Evolutionary conservation across 2,797 vertebrate genomes (phyloP).

Genomic region (Tenualosa ilisha): DNA sequence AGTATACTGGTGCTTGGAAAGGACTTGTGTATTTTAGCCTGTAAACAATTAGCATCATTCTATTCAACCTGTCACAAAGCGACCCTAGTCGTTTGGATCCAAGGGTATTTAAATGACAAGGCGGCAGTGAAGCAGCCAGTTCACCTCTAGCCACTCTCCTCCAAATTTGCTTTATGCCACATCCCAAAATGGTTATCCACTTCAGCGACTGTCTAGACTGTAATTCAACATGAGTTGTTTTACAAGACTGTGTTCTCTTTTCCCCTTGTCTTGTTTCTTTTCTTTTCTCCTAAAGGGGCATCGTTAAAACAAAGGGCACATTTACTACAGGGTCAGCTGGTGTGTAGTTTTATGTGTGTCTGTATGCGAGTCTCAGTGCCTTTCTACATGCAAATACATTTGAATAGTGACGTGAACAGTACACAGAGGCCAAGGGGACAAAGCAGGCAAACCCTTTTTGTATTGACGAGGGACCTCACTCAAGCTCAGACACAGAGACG

Average conservation of each 20-base stretch:
- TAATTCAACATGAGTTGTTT: conserved; percentile 23
- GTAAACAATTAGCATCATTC: conserved; percentile 66
- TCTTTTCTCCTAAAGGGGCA: conserved; percentile 46
- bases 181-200: conserved; percentile 37
- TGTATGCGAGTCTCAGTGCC: conserved; percentile 77
- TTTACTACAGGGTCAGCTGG: conserved; percentile 58
- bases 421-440: conserved; percentile 62
- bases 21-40: conserved; percentile 62
- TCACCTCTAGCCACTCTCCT: conserved; percentile 49
- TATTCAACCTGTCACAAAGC: conserved; percentile 58
- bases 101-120: conserved; percentile 54
- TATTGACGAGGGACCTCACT: conserved; percentile 54
- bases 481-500: conserved; percentile 52
- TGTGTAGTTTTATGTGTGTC: conserved; percentile 58
- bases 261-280: conserved; percentile 31
- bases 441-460: conserved; percentile 45
- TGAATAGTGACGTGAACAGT: conserved; percentile 72
- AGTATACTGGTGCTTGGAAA: conserved; percentile 68
- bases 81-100: conserved; percentile 60
- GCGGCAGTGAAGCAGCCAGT: background rate
- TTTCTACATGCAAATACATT: conserved; percentile 76
- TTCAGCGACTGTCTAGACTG: conserved; percentile 32
- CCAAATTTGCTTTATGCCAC: conserved; percentile 50
- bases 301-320: conserved; percentile 56
- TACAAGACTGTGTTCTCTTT: conserved; percentile 32